Evolutionary conservation across 2,113 vertebrate species (phyloP), one percentile per base, ranked within the genome.

Genomic region (Phocoena phocoena): DNA sequence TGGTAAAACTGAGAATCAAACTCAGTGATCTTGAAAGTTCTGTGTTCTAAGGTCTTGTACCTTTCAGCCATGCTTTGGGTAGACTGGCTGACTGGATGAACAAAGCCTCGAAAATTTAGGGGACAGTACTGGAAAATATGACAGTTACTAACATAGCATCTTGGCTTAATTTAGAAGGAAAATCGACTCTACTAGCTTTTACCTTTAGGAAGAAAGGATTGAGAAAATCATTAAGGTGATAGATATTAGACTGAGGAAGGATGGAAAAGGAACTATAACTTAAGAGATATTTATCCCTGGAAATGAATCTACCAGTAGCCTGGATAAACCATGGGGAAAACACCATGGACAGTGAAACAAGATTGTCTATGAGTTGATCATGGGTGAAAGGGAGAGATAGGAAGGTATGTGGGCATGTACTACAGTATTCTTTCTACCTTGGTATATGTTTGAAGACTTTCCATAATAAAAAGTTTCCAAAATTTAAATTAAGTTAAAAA

Each of bases 391-490:
- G 11, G 44, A 74, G n/a, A 67, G 63, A 79, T 0, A 79, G 41
- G 33, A 76, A 87, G 26, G n/a, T 13, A 55, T 4, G 3, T 14
- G 26, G 33, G 63, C 50, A 86, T 8, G 26, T 1, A 28, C n/a
- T 77, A 50, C 2, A 71, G 58, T 12, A 47, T 71, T 91, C 70
- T 92, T 71, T 47, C 58, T 84, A 62, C 33, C 25, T 93, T 14
- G 58, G 26, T 15, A 13, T 81, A 62, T 55, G 23, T 71, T 36
- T 94, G 60, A 95, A 84, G 70, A 12, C 5, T 62, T 77, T 50
- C 90, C 76, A 41, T 74, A 90, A 70, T 91, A 65, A 76, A 62
- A 96, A 70, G 36, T 89, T 94, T 71, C 17, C 25, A 65, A 55
- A 80, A 77, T 81, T 79, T 62, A 71, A 73, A 38, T 85, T 76